phyloP scores from a whole-genome alignment of 2,888 invertebrate genomes.

The Aricia artaxerxes region DNA sequence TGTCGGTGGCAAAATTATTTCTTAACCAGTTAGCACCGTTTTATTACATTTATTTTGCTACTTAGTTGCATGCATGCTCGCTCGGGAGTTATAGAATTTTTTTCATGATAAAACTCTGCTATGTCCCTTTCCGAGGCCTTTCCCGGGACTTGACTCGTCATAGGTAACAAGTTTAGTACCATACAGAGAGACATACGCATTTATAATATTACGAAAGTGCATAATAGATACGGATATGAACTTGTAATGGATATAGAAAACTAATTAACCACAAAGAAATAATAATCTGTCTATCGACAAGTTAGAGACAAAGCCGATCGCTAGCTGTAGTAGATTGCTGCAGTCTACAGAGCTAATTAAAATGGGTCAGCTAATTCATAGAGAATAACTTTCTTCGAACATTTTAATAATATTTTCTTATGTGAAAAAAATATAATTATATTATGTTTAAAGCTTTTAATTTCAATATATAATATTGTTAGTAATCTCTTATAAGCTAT shows the following conservation, averaged over 20 bases:
- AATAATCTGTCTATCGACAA: neutral
- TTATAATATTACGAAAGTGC: neutral
- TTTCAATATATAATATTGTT: too few species aligned
- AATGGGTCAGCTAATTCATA: neutral
- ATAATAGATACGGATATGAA: neutral
- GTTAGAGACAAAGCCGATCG: neutral
- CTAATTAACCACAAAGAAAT: neutral
- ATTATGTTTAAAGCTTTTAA: too few species aligned
- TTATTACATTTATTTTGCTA: slow-evolving; percentile 5
- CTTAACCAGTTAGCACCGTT: neutral
- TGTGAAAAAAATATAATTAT: too few species aligned
- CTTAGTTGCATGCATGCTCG: neutral
- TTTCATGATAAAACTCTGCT: too few species aligned
- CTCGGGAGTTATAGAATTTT: too few species aligned
- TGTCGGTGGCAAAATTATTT: slow-evolving; percentile 13
- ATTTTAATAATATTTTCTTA: too few species aligned
- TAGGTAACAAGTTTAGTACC: too few species aligned
- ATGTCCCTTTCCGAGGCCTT: too few species aligned
- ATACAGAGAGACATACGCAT: neutral
- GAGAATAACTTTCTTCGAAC: too few species aligned
- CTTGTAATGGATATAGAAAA: neutral
- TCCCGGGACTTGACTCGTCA: too few species aligned
- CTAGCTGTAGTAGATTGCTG: neutral
- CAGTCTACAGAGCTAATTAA: neutral
- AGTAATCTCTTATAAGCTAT: too few species aligned